These are phyloP conservation scores for Pachyseris speciosa DNA, from an alignment of 64 coral and sea anemone genomes.

Conservation along the genomic window DNA sequence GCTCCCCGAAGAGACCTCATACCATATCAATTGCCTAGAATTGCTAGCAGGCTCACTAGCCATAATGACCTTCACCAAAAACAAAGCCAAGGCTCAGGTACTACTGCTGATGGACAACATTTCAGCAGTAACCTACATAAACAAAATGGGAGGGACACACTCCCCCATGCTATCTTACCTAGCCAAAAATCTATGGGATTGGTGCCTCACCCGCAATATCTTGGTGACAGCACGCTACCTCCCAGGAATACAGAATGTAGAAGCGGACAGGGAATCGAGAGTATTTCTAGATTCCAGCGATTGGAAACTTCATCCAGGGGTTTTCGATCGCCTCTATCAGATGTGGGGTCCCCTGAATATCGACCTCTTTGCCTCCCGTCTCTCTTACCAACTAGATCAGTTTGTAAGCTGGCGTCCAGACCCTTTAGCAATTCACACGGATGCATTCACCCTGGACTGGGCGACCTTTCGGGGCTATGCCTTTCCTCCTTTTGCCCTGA, in stretches of 20 bases:
- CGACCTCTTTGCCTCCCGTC: too few species aligned
- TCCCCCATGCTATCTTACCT: too few species aligned
- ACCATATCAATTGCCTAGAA: slow-evolving; percentile 43
- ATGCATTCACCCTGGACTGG: slow-evolving; percentile 15
- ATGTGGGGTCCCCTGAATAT: not conserved
- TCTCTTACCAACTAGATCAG: not conserved
- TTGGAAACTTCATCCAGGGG: slow-evolving; percentile 21
- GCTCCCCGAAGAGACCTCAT: not conserved
- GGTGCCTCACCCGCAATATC: too few species aligned
- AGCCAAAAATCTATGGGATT: too few species aligned
- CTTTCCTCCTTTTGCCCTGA: too few species aligned
- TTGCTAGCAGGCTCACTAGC: too few species aligned
- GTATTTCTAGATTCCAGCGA: slow-evolving; percentile 31
- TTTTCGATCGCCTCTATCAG: not conserved
- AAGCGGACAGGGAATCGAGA: slow-evolving; percentile 17
- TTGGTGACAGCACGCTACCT: too few species aligned
- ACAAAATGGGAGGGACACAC: too few species aligned
- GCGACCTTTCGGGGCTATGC: not conserved
- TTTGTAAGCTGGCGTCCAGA: slow-evolving; percentile 44
- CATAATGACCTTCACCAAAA: too few species aligned
- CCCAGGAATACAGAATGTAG: slow-evolving; percentile 4
- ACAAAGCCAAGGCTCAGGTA: too few species aligned
- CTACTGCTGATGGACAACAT: too few species aligned
- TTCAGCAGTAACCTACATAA: too few species aligned
- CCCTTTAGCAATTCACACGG: not conserved